These are phyloP conservation scores for Venusia cambrica DNA, from an alignment of 2,888 invertebrate species.

Conservation along the genomic window DNA sequence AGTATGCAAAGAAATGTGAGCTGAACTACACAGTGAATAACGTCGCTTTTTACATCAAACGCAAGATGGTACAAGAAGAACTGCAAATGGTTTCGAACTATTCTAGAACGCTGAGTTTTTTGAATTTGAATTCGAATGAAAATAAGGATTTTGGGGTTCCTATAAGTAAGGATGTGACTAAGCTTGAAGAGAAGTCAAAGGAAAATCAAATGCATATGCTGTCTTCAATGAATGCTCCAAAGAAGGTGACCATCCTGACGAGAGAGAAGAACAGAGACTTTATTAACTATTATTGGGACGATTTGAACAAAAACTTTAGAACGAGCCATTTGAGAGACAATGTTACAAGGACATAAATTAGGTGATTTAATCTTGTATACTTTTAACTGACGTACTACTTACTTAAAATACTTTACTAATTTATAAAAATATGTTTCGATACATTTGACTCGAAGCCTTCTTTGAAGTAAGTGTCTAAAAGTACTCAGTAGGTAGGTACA, in stretches of 20 bases:
- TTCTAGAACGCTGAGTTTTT: conserved; percentile 38
- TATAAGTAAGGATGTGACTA: conserved; percentile 6
- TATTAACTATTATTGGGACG: conserved; percentile 20
- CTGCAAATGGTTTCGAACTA: conserved; percentile 38
- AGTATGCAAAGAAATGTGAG: conserved; percentile 37
- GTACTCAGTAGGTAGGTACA: no score
- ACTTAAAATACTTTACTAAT: no score
- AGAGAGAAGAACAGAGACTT: conserved; percentile 16
- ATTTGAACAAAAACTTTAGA: conserved; percentile 14
- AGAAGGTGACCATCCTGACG: conserved; percentile 17
- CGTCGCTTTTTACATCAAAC: conserved; percentile 46
- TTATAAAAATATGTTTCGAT: no score
- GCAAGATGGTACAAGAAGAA: conserved; percentile 45
- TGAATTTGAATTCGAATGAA: conserved; percentile 23
- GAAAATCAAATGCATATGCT: conserved; percentile 14
- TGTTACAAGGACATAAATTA: conserved; percentile 15
- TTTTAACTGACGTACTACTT: conserved; percentile 3
- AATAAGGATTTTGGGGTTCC: conserved; percentile 22
- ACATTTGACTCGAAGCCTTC: no score
- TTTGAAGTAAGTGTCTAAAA: no score
- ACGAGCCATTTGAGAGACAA: conserved; percentile 7
- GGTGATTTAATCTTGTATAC: background rate
- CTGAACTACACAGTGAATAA: conserved; percentile 41
- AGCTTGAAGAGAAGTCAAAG: conserved; percentile 1
- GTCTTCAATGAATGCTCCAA: conserved; percentile 14